Evolutionary conservation across 64 coral and sea anemone species (phyloP).

Genomic region (Actinia tenebrosa): DNA sequence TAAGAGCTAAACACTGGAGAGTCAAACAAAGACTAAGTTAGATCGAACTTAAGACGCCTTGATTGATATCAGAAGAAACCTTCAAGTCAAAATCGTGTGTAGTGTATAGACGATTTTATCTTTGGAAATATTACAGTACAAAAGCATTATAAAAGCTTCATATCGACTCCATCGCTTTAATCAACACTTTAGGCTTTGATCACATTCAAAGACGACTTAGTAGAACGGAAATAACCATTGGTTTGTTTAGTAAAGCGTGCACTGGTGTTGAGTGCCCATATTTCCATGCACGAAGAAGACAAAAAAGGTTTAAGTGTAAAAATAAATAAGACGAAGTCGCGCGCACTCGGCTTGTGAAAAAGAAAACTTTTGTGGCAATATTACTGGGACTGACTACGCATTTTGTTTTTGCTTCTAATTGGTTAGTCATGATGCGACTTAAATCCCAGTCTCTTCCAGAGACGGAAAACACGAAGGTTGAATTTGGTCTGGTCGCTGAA

Average conservation of each 20-base stretch:
- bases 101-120: not conserved
- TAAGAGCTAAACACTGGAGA: not conserved
- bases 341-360: not conserved
- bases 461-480: not conserved
- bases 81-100: not conserved
- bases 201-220: not conserved
- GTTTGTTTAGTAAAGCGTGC: not conserved
- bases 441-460: slow-evolving; percentile 8
- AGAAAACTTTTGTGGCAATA: not conserved
- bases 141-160: not conserved
- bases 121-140: not conserved
- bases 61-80: not conserved
- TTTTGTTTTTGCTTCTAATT: not conserved
- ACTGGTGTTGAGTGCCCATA: not conserved
- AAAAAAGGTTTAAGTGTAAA: not conserved
- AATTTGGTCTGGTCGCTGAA: slow-evolving; percentile 1
- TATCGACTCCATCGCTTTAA: not conserved
- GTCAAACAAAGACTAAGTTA: not conserved
- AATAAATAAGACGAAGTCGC: not conserved
- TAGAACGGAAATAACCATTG: not conserved
- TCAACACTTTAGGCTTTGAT: slow-evolving; percentile 7
- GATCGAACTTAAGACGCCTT: not conserved
- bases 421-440: slow-evolving; percentile 8
- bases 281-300: not conserved
- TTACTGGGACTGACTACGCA: not conserved